Evolutionary conservation across 2,888 invertebrate genomes (phyloP).

Genomic region (Sphaerophoria taeniata): DNA sequence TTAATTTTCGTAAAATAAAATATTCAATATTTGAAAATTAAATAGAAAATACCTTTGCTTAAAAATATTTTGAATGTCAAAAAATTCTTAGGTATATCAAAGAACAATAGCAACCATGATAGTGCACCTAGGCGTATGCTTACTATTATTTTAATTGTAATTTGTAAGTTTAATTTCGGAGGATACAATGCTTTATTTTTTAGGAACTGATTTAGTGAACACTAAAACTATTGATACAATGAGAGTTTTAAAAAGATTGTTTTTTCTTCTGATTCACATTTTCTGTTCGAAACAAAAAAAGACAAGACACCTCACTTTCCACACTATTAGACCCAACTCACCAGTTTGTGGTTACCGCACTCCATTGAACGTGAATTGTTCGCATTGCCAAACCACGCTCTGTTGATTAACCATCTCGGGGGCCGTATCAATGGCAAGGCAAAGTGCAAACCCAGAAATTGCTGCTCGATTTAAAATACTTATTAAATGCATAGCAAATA

Average conservation of each 20-base stretch:
- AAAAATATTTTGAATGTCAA: too few relatives aligned
- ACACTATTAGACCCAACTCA: slow-evolving; percentile 16
- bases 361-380: slow-evolving; percentile 22
- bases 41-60: too few relatives aligned
- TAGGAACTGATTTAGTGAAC: too few relatives aligned
- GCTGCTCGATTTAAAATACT: slow-evolving; percentile 59
- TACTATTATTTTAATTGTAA: background rate
- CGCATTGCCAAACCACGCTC: slow-evolving; percentile 32
- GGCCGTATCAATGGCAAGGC: slow-evolving; percentile 43
- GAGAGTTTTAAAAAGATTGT: too few relatives aligned
- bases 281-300: background rate
- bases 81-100: too few relatives aligned
- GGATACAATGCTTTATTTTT: too few relatives aligned
- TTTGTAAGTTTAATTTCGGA: too few relatives aligned
- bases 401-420: slow-evolving; percentile 46
- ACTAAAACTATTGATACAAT: too few relatives aligned
- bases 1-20: too few relatives aligned
- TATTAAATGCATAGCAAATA: slow-evolving; percentile 62
- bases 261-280: slow-evolving; percentile 1
- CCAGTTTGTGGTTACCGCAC: slow-evolving; percentile 11
- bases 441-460: slow-evolving; percentile 42
- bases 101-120: too few relatives aligned
- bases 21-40: too few relatives aligned
- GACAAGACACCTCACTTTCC: too few relatives aligned
- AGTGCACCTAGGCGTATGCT: background rate